Conservation (phyloP, 2,113 vertebrate species). For the Falcunculus frontatus region DNA sequence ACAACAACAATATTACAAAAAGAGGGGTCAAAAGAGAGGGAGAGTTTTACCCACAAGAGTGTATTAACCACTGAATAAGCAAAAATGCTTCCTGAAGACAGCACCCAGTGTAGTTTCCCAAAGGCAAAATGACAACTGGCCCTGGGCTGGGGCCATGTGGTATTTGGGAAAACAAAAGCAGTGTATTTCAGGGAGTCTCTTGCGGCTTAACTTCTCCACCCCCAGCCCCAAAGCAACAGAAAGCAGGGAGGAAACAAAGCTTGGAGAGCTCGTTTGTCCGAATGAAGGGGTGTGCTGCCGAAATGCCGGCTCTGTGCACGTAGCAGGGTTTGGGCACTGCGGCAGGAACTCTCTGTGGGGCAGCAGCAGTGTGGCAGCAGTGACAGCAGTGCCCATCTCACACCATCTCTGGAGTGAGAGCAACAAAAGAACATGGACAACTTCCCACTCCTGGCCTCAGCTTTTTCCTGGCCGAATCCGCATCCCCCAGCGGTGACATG, state of each 20-base stretch:
- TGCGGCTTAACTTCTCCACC: background rate
- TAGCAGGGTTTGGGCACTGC: background rate
- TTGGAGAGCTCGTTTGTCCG: background rate
- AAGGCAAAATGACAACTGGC: background rate
- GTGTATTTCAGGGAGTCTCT: background rate
- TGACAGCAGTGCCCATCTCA: background rate
- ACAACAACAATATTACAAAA: background rate
- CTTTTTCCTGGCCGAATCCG: rapidly evolving
- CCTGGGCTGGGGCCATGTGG: no score
- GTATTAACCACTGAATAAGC: background rate
- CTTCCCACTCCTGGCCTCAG: rapidly evolving
- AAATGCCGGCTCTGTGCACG: rapidly evolving
- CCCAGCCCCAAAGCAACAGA: background rate
- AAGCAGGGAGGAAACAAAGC: background rate
- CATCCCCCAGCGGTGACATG: rapidly evolving
- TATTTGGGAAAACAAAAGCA: background rate
- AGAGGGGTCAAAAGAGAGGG: background rate
- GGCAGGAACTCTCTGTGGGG: background rate
- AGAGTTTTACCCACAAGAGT: background rate
- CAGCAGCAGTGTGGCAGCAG: background rate
- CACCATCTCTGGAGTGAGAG: background rate
- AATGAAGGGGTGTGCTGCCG: rapidly evolving
- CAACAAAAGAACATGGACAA: background rate
- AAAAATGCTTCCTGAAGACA: background rate
- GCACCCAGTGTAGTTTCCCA: background rate